Percentiles rank a stretch among this genome's conserved stretches.
Evolutionary conservation across 2,797 vertebrate species (phyloP).

Genomic region (Adelosebastes latens): DNA sequence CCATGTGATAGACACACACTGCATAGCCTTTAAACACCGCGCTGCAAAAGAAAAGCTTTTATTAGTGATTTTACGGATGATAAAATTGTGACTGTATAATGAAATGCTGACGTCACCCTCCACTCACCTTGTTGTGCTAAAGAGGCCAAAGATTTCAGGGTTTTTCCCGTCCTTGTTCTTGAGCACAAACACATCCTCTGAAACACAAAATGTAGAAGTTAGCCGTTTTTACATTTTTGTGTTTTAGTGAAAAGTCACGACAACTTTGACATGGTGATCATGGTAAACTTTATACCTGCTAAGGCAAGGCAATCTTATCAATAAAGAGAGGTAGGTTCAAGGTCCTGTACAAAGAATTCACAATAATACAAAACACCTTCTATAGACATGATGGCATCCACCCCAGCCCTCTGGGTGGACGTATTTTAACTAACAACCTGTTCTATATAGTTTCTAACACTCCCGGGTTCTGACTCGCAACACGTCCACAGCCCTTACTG

Average conservation of each 20-base stretch:
- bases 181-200: constrained; percentile 95
- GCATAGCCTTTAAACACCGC: constrained; percentile 95
- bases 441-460: too few relatives aligned
- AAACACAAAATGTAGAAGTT: constrained; percentile 27
- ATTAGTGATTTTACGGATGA: background rate
- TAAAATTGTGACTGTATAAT: background rate
- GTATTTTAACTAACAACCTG: too few relatives aligned
- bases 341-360: too few relatives aligned
- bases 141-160: constrained; percentile 95
- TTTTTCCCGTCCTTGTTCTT: constrained; percentile 92
- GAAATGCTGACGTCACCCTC: background rate
- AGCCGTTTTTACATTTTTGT: background rate
- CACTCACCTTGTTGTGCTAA: constrained; percentile 94
- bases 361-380: too few relatives aligned
- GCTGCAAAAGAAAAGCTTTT: constrained; percentile 48
- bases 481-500: too few relatives aligned
- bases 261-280: background rate
- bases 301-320: background rate
- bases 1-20: constrained; percentile 95
- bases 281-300: background rate
- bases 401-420: too few relatives aligned
- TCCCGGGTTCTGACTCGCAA: too few relatives aligned
- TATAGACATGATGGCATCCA: too few relatives aligned
- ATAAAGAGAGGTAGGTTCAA: too few relatives aligned
- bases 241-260: background rate